These are phyloP conservation scores for Rynchops niger DNA, from an alignment of 2,113 vertebrate species.

Conservation along the genomic window DNA sequence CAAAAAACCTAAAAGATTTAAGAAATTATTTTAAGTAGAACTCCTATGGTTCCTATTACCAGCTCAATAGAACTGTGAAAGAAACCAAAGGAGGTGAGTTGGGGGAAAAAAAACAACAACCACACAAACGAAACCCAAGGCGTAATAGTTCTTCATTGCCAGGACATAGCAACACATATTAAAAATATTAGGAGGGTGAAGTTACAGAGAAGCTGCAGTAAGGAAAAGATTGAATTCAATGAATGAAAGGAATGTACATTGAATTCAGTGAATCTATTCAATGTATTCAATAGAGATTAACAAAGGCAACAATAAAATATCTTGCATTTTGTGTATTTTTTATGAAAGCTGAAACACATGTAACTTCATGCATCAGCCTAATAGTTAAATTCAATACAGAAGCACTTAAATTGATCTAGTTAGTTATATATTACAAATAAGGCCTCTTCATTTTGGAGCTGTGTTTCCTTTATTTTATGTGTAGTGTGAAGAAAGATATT, in stretches of 20 bases:
- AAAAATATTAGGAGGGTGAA: not conserved
- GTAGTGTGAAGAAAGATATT: not conserved
- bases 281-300: not conserved
- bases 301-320: not conserved
- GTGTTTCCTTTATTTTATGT: not conserved
- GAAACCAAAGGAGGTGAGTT: not conserved
- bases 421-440: not conserved
- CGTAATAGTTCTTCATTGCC: not conserved
- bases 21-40: not conserved
- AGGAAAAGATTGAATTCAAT: not conserved
- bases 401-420: not conserved
- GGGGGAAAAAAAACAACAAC: accelerated
- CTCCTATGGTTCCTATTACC: not conserved
- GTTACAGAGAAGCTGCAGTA: not conserved
- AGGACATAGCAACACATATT: not conserved
- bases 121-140: not conserved
- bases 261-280: not conserved
- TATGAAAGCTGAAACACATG: not conserved
- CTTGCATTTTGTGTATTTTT: not conserved
- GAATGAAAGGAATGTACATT: not conserved
- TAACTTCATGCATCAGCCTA: not conserved
- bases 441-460: not conserved
- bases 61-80: not conserved
- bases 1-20: not conserved
- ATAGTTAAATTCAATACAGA: not conserved